These are phyloP conservation scores for Endotricha flammealis DNA, from an alignment of 2,888 invertebrate genomes.

Conservation along the genomic window DNA sequence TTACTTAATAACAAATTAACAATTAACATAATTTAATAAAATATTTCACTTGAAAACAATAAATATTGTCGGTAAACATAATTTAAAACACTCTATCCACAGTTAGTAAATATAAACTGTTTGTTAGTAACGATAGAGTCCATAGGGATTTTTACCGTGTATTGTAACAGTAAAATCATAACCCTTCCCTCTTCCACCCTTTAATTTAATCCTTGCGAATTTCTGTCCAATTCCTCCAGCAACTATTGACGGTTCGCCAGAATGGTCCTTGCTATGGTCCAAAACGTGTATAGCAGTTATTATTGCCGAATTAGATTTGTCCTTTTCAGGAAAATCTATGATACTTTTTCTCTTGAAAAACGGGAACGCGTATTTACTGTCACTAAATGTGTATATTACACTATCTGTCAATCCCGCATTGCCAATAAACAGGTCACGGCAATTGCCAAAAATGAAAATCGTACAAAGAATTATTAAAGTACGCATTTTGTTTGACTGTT, in stretches of 20 bases:
- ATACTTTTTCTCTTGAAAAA: background rate
- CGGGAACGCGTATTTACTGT: background rate
- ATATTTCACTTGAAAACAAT: too few relatives aligned
- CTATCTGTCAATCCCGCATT: background rate
- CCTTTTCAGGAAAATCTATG: background rate
- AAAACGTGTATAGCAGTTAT: background rate
- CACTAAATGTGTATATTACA: background rate
- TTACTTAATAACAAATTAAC: too few relatives aligned
- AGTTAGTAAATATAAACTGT: too few relatives aligned
- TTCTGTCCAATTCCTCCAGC: background rate
- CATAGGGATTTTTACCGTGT: too few relatives aligned
- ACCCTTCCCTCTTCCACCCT: background rate
- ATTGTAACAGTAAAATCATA: background rate
- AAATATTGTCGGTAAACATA: too few relatives aligned
- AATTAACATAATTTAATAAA: too few relatives aligned
- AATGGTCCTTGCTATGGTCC: background rate
- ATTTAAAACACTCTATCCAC: too few relatives aligned
- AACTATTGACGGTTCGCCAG: background rate
- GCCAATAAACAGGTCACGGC: background rate
- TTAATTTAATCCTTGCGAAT: background rate
- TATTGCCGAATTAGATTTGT: background rate
- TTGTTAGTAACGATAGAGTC: too few relatives aligned
- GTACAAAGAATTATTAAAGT: too few relatives aligned
- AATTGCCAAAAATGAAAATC: too few relatives aligned
- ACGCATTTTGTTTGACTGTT: too few relatives aligned